Evolutionary conservation across 2,888 invertebrate species (phyloP).

Genomic region (Iselma pallidipennis): DNA sequence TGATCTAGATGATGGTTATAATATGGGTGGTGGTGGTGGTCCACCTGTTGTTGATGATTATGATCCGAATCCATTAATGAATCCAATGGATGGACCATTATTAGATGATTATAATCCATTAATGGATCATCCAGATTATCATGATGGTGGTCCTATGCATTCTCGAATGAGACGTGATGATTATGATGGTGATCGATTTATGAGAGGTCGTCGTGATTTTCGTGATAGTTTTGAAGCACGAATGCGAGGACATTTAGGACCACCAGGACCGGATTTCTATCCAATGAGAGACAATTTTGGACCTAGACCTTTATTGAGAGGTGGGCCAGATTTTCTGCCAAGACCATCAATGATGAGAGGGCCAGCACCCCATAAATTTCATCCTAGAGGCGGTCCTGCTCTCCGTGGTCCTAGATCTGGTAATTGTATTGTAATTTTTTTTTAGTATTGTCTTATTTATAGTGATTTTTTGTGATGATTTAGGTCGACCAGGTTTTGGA

Average conservation of each 20-base stretch:
- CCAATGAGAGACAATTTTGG: constrained; percentile 30
- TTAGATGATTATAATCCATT: constrained; percentile 30
- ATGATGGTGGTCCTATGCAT: constrained; percentile 27
- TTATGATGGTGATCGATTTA: constrained; percentile 39
- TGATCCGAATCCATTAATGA: constrained; percentile 9
- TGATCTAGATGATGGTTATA: constrained; percentile 27
- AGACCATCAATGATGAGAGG: constrained; percentile 36
- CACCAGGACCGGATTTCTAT: constrained; percentile 35
- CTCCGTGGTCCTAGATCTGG: constrained; percentile 16
- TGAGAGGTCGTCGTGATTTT: constrained; percentile 39
- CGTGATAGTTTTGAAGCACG: constrained; percentile 31
- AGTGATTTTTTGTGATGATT: constrained; percentile 29
- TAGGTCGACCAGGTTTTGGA: constrained; percentile 41
- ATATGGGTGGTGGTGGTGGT: neutral
- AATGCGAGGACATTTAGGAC: constrained; percentile 28
- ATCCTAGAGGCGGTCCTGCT: constrained; percentile 41
- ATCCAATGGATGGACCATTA: constrained; percentile 15
- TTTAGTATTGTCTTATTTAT: neutral
- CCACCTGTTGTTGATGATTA: constrained; percentile 12
- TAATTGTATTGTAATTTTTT: constrained; percentile 5
- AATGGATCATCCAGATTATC: constrained; percentile 40
- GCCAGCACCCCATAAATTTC: constrained; percentile 38
- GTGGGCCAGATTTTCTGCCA: constrained; percentile 42
- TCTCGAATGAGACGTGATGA: constrained; percentile 25
- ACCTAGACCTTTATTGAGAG: constrained; percentile 37